Base-by-base conservation (phyloP, 2,797 vertebrate genomes). In the Peromyscus nudipes region DNA sequence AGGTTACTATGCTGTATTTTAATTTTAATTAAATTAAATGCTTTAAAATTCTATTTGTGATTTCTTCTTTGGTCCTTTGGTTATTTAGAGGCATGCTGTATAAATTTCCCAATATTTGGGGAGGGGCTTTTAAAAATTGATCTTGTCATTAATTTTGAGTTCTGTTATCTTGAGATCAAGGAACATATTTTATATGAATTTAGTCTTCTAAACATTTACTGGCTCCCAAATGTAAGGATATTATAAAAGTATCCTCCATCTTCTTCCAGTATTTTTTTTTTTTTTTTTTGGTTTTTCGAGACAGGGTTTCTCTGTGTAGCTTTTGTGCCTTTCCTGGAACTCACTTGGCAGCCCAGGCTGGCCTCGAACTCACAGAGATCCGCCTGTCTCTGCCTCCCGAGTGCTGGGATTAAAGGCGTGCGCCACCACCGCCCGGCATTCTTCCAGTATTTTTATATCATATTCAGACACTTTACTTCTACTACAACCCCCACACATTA, bases 1-100 rank as follows among this genome's bases (percentile, higher is more conserved):
- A 87, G 43, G 64, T 91, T 69, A 73, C 12, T 21, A 55, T 77
- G 23, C 40, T 77, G 1, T 27, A 62, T 64, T 85, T 97, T 80
- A 67, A 80, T 91, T 95, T 95, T 92, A 46, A 84, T 84, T 81
- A 46, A 88, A 3, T 81, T 88, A 14, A 93, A 65, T 89, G 71
- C 90, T 60, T 92, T 73, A 67, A 91, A 86, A 49, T 82, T 82
- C 43, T 10, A 25, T 55, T 34, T 71, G 21, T 64, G 4, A 31
- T 87, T 34, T 94, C 62, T 94, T 94, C 25, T 65, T 83, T 87
- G 29, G 67, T 1, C 10, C 0, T 29, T 91, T 75, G 21, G 9
- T 88, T 94, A 77, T 60, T 94, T 91, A 89, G 6, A 92, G 71
- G 11, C 3, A 64, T 86, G 29, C 6, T 81, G 65, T 95, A 67